Percentiles rank a stretch among this genome's conserved stretches.
These are phyloP conservation scores for Yoshiicerus persimilis DNA, from an alignment of 1,140 invertebrate genomes.

Conservation along the genomic window DNA sequence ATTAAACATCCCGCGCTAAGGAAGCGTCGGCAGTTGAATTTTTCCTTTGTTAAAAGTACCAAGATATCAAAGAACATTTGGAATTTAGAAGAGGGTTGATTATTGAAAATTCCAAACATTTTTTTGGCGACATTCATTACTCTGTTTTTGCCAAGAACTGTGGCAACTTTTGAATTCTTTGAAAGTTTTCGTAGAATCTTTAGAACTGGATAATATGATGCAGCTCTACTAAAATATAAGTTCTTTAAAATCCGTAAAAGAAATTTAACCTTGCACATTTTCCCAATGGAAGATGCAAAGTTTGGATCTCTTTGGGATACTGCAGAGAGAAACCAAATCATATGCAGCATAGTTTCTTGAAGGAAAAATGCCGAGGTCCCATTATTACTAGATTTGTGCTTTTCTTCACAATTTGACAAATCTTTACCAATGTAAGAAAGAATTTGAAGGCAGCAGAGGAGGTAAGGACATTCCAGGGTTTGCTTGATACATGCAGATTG, in stretches of 20 bases:
- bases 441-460: background rate
- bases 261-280: background rate
- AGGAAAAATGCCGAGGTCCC: background rate
- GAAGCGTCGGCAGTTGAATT: background rate
- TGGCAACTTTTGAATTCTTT: background rate
- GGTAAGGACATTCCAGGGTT: background rate
- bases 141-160: conserved; percentile 62
- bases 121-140: conserved; percentile 64
- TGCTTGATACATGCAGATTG: background rate
- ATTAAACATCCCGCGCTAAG: conserved; percentile 13
- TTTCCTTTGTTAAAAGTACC: conserved; percentile 66
- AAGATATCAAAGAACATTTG: conserved; percentile 64
- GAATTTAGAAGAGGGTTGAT: conserved; percentile 63
- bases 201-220: background rate
- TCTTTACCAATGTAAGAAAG: background rate
- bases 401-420: background rate
- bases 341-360: background rate
- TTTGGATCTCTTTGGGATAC: background rate
- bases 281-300: background rate
- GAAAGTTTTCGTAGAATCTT: background rate
- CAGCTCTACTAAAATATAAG: background rate
- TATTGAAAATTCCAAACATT: conserved; percentile 63
- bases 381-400: background rate
- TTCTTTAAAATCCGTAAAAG: background rate
- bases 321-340: background rate